These are phyloP conservation scores for Mycteria americana DNA, from an alignment of 2,797 vertebrate genomes.

Conservation along the genomic window DNA sequence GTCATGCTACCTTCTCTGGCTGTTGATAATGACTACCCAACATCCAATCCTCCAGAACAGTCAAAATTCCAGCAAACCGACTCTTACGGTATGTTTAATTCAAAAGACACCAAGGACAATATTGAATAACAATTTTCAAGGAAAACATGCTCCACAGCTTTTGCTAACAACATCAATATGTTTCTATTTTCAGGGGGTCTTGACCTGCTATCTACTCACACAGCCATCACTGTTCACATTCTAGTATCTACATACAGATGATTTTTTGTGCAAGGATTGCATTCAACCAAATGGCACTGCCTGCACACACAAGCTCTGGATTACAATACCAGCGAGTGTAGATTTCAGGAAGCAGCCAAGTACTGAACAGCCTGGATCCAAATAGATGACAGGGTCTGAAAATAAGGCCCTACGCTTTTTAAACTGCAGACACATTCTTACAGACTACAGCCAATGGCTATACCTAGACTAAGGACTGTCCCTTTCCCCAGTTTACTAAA, in stretches of 20 bases:
- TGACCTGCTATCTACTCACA: slow-evolving; percentile 39
- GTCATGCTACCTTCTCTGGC: background rate
- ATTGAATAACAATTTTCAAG: slow-evolving; percentile 51
- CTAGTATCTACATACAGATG: slow-evolving; percentile 15
- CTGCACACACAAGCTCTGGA: background rate
- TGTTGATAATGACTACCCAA: slow-evolving; percentile 5
- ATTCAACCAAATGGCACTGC: background rate
- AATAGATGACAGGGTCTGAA: background rate
- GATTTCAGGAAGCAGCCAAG: background rate
- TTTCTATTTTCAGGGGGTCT: slow-evolving; percentile 29
- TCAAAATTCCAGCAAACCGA: slow-evolving; percentile 9
- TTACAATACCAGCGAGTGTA: background rate
- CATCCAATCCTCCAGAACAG: slow-evolving; percentile 6
- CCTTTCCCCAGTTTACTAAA: background rate
- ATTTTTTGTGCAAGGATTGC: slow-evolving; percentile 30
- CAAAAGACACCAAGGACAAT: slow-evolving; percentile 36
- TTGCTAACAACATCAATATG: slow-evolving; percentile 40
- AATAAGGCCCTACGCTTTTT: background rate
- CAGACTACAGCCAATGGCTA: background rate
- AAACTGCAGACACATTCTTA: background rate
- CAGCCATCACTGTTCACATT: slow-evolving; percentile 28
- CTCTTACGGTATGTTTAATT: slow-evolving; percentile 29
- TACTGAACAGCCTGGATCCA: background rate
- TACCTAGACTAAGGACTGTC: background rate
- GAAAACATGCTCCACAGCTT: slow-evolving; percentile 39